Evolutionary conservation across 2,797 vertebrate species (phyloP).

Genomic region (Lates japonicus): DNA sequence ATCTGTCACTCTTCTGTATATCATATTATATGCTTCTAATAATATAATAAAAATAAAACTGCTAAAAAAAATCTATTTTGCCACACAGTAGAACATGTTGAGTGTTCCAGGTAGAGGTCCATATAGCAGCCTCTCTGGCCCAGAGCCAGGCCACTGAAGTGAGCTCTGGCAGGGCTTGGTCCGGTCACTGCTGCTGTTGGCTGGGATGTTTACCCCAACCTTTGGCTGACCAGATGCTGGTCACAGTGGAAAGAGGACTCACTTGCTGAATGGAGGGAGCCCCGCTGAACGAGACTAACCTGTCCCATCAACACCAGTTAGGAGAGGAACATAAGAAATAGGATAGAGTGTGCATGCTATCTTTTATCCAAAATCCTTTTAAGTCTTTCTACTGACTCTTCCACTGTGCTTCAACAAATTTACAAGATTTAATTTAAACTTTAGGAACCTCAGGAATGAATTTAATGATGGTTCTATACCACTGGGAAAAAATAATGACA

Average conservation of each 20-base stretch:
- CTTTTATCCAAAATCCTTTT: neutral
- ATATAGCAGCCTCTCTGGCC: slow-evolving; percentile 28
- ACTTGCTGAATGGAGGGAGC: slow-evolving; percentile 51
- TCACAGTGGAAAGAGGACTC: slow-evolving; percentile 66
- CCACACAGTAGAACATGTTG: neutral
- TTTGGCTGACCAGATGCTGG: slow-evolving; percentile 72
- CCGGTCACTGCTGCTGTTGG: slow-evolving; percentile 54
- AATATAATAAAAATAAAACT: no score
- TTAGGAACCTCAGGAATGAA: neutral
- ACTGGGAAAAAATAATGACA: neutral
- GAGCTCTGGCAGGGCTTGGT: slow-evolving; percentile 44
- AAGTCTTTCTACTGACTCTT: neutral
- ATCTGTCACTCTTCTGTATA: neutral
- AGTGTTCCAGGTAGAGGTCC: slow-evolving; percentile 24
- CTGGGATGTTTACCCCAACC: slow-evolving; percentile 46
- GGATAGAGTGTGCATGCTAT: neutral
- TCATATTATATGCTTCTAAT: neutral
- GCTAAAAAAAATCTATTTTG: neutral
- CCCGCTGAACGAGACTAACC: slow-evolving; percentile 34
- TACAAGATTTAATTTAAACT: slow-evolving; percentile 5
- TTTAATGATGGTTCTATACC: neutral
- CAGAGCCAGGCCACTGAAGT: slow-evolving; percentile 46
- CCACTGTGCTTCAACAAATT: neutral
- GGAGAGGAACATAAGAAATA: slow-evolving; percentile 6
- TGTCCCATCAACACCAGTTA: slow-evolving; percentile 2